A percentile compares a stretch with the other conserved stretches of the same genome.
Evolutionary conservation across 1,140 invertebrate genomes (phyloP).

Genomic region (Drosophila prosaltans): DNA sequence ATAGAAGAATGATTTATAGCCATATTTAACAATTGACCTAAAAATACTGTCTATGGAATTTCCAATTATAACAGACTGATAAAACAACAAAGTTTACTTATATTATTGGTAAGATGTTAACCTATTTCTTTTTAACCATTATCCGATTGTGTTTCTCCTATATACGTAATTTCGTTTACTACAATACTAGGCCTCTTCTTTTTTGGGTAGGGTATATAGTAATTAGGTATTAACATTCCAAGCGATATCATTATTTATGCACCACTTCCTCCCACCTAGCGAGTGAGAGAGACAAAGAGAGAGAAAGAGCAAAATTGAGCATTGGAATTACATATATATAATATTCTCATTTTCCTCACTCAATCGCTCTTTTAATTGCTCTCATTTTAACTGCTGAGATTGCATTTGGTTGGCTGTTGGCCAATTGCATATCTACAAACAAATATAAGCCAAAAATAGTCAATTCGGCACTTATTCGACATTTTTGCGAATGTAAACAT

Average conservation of each 20-base stretch:
- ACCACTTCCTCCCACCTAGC: neutral
- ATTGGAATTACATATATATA: conserved; percentile 17
- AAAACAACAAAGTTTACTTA: no score
- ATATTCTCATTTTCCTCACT: neutral
- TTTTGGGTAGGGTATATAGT: no score
- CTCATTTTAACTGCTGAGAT: conserved; percentile 4
- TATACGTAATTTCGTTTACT: no score
- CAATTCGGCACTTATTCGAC: neutral
- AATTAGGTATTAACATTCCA: neutral
- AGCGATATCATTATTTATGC: conserved; percentile 9
- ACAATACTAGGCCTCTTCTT: no score
- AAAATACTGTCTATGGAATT: no score
- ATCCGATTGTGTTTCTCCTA: no score
- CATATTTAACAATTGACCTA: no score
- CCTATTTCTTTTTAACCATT: no score
- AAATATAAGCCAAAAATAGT: conserved; percentile 1
- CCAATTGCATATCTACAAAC: conserved; percentile 41
- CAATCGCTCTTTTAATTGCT: neutral
- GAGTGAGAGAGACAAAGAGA: neutral
- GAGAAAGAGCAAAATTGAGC: neutral
- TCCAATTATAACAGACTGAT: no score
- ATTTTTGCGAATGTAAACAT: conserved; percentile 20
- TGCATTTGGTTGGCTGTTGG: conserved; percentile 47
- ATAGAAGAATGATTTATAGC: no score
- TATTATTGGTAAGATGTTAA: no score